phyloP scores from a whole-genome alignment of 2,797 vertebrate species.

The Squalus acanthias region DNA sequence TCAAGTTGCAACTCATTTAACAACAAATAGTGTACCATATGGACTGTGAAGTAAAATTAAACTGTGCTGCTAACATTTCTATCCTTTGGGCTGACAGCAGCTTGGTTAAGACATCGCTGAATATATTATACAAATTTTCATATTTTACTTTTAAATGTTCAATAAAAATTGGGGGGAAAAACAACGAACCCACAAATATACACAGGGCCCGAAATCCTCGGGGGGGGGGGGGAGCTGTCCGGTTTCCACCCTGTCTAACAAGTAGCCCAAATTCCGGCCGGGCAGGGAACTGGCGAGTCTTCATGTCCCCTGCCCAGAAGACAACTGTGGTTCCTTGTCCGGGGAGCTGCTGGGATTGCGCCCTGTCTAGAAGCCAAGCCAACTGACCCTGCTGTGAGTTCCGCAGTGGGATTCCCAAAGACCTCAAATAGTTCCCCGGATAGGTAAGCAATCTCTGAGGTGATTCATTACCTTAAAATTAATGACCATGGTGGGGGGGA shows the following conservation, averaged over 20 bases:
- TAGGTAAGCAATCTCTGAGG: not conserved
- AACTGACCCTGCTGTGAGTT: not conserved
- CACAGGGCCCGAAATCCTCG: not conserved
- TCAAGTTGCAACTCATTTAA: not conserved
- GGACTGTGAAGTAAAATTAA: not conserved
- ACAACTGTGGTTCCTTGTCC: not conserved
- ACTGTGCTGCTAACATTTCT: not conserved
- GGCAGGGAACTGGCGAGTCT: too few relatives aligned
- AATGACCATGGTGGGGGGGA: not conserved
- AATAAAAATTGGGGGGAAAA: not conserved
- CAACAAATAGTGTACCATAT: not conserved
- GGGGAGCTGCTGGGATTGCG: not conserved
- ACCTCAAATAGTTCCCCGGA: not conserved
- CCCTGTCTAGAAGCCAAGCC: not conserved
- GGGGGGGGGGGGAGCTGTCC: not conserved
- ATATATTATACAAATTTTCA: not conserved
- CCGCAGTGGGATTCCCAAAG: not conserved
- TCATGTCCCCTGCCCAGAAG: not conserved
- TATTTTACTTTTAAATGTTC: not conserved
- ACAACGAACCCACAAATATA: not conserved
- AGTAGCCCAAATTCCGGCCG: not conserved
- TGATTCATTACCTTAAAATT: not conserved
- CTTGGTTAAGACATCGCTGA: not conserved
- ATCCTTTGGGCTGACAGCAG: not conserved
- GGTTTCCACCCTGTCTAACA: not conserved